Percentiles rank a stretch among this genome's conserved stretches.
phyloP scores from a whole-genome alignment of 2,888 invertebrate genomes.

The Andrena bicolor region DNA sequence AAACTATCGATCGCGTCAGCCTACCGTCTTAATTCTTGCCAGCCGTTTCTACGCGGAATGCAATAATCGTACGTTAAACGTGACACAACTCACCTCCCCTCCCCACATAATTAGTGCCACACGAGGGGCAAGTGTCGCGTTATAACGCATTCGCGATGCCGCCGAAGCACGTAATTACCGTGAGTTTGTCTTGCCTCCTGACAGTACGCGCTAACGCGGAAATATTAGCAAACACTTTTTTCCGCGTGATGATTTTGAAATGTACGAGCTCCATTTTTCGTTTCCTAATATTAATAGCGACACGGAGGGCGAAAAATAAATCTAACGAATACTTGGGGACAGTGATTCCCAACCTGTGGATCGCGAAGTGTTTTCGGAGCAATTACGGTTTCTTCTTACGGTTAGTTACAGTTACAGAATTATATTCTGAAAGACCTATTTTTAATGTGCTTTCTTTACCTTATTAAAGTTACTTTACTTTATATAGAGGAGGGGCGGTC shows the following conservation, averaged over 20 bases:
- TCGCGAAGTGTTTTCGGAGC: too few species aligned
- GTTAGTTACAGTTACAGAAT: too few species aligned
- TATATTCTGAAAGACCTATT: too few species aligned
- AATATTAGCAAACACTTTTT: constrained; percentile 20
- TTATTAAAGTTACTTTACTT: too few species aligned
- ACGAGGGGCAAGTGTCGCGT: constrained; percentile 43
- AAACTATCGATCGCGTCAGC: constrained; percentile 62
- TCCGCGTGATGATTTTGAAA: neutral
- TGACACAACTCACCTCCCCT: constrained; percentile 31
- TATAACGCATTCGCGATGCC: constrained; percentile 54
- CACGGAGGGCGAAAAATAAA: too few species aligned
- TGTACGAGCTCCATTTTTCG: neutral
- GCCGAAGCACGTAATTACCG: constrained; percentile 59
- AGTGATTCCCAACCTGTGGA: neutral
- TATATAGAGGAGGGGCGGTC: too few species aligned
- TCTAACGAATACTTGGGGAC: neutral
- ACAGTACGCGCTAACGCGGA: constrained; percentile 28
- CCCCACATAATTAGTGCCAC: constrained; percentile 61
- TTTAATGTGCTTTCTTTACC: too few species aligned
- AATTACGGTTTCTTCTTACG: too few species aligned
- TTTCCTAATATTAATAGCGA: neutral
- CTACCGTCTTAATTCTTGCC: constrained; percentile 55
- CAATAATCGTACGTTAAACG: constrained; percentile 67
- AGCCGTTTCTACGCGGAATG: constrained; percentile 48
- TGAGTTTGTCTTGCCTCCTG: constrained; percentile 42